phyloP scores from a whole-genome alignment of 2,113 vertebrate species.

The Oncorhynchus nerka region DNA sequence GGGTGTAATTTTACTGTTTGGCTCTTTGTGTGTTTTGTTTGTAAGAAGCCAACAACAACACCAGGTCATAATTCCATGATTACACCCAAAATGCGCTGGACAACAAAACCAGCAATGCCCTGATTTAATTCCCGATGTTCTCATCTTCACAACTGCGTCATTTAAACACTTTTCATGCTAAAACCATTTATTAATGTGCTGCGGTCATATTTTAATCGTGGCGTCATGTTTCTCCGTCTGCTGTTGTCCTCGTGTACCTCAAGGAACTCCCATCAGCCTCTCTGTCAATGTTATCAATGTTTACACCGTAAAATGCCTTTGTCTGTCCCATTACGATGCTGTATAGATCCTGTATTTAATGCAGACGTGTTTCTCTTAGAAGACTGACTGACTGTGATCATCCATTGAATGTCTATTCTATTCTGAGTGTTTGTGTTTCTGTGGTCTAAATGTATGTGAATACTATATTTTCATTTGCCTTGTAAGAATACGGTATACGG shows the following conservation, averaged over 20 bases:
- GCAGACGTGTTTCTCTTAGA: not conserved
- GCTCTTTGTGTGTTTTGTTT: too few relatives aligned
- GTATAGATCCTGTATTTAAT: not conserved
- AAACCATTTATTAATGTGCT: not conserved
- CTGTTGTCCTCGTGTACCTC: too few relatives aligned
- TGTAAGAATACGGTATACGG: not conserved
- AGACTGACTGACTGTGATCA: not conserved
- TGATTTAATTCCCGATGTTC: too few relatives aligned
- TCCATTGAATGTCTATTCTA: not conserved
- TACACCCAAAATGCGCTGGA: too few relatives aligned
- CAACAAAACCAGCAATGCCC: too few relatives aligned
- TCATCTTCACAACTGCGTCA: not conserved
- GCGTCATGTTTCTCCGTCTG: too few relatives aligned
- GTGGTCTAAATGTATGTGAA: not conserved
- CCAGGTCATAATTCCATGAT: not conserved
- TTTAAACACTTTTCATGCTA: not conserved
- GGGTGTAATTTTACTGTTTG: too few relatives aligned
- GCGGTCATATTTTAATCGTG: too few relatives aligned
- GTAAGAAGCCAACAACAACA: too few relatives aligned
- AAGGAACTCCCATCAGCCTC: too few relatives aligned
- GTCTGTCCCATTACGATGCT: not conserved
- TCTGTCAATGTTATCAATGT: too few relatives aligned
- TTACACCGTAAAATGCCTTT: too few relatives aligned
- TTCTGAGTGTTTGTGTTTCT: not conserved
- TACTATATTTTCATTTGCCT: not conserved